Evolutionary conservation across 2,888 invertebrate species (phyloP).

Genomic region (Molorchus minor): DNA sequence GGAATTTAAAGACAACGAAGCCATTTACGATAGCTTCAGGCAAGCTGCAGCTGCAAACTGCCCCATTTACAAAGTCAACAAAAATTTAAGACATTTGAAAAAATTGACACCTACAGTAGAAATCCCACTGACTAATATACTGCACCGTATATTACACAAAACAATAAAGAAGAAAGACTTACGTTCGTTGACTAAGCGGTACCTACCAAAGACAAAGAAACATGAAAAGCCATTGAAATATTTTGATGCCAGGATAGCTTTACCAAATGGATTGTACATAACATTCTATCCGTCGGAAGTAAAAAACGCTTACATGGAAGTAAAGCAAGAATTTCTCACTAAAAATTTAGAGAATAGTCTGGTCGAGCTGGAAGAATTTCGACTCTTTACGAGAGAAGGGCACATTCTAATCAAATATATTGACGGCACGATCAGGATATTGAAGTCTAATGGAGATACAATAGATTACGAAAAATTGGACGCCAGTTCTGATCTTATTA

Average conservation of each 20-base stretch:
- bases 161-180: background rate
- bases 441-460: constrained; percentile 48
- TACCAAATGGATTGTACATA: constrained; percentile 49
- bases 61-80: constrained; percentile 45
- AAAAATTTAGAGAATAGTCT: constrained; percentile 25
- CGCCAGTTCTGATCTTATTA: constrained; percentile 24
- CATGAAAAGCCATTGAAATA: background rate
- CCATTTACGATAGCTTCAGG: constrained; percentile 29
- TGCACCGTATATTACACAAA: constrained; percentile 29
- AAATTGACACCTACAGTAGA: constrained; percentile 21
- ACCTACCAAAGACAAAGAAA: background rate
- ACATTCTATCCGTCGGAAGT: constrained; percentile 38
- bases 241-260: constrained; percentile 45
- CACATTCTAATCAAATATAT: constrained; percentile 45
- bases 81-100: constrained; percentile 35
- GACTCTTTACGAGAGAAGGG: constrained; percentile 49
- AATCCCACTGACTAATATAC: constrained; percentile 35
- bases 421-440: constrained; percentile 46
- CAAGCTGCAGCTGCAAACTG: constrained; percentile 28
- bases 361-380: constrained; percentile 45
- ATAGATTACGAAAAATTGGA: constrained; percentile 45
- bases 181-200: constrained; percentile 27
- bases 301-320: constrained; percentile 33
- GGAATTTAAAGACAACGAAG: constrained; percentile 16
- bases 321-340: constrained; percentile 47